Conservation (phyloP, 2,797 vertebrate genomes). For the Kryptolebias ocellatus region DNA sequence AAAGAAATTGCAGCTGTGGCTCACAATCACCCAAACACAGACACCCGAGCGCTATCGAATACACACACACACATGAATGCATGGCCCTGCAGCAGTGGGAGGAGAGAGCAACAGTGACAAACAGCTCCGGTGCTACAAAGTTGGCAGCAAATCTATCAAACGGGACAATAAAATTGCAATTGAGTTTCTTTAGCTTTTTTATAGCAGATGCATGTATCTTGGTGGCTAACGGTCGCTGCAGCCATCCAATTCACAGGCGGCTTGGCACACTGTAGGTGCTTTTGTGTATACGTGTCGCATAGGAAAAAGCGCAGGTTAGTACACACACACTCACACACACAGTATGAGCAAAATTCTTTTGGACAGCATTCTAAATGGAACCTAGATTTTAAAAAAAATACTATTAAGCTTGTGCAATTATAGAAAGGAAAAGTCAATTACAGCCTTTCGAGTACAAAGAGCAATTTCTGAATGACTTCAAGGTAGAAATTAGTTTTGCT, state of each 20-base stretch:
- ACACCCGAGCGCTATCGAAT: slow-evolving; percentile 19
- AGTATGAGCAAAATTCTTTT: slow-evolving; percentile 67
- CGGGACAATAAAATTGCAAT: slow-evolving; percentile 99
- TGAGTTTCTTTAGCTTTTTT: slow-evolving; percentile 99
- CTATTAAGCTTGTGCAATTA: slow-evolving; percentile 83
- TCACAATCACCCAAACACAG: slow-evolving; percentile 47
- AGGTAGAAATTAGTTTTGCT: slow-evolving; percentile 14
- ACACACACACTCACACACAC: slow-evolving; percentile 27
- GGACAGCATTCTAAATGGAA: slow-evolving; percentile 11
- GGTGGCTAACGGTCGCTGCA: slow-evolving; percentile 85
- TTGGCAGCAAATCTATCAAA: slow-evolving; percentile 99
- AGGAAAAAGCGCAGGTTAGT: slow-evolving; percentile 33
- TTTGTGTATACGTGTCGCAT: slow-evolving; percentile 15
- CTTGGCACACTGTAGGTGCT: slow-evolving; percentile 12
- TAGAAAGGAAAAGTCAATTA: slow-evolving; percentile 70
- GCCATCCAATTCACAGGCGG: slow-evolving; percentile 79
- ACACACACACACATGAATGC: slow-evolving; percentile 32
- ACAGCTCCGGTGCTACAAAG: slow-evolving; percentile 95
- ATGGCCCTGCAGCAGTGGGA: slow-evolving; percentile 87
- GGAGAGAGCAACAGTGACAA: slow-evolving; percentile 96
- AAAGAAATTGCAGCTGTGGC: slow-evolving; percentile 63
- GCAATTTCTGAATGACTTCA: slow-evolving; percentile 40
- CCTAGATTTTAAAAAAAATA: slow-evolving; percentile 19
- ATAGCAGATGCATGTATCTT: slow-evolving; percentile 95
- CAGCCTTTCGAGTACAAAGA: slow-evolving; percentile 51